Conservation (phyloP, 53 echinoderm and acorn worm genomes). For the Pentamera pediparva region DNA sequence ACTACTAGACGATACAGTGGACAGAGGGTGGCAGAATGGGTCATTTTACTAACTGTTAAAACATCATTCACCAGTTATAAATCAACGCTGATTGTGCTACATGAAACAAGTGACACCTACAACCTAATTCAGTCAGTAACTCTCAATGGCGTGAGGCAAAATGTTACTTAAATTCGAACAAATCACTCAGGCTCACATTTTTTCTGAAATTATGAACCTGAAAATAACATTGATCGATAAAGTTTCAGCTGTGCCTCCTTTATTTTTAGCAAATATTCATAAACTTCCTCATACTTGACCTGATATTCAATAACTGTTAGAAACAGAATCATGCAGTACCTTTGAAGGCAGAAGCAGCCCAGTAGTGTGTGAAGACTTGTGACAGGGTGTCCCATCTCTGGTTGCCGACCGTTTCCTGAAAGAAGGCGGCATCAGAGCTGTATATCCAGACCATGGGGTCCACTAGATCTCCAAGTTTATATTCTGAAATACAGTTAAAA, state of each 20-base stretch:
- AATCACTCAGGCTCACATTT: too few relatives aligned
- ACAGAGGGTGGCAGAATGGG: too few relatives aligned
- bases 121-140: too few relatives aligned
- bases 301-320: background rate
- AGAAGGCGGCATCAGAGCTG: conserved; percentile 23
- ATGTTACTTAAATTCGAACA: too few relatives aligned
- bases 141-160: too few relatives aligned
- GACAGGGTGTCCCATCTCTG: conserved; percentile 57
- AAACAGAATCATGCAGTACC: conserved; percentile 36
- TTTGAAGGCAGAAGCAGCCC: conserved; percentile 88
- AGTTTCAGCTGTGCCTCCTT: too few relatives aligned
- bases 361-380: conserved; percentile 60
- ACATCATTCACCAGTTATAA: too few relatives aligned
- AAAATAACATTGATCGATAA: too few relatives aligned
- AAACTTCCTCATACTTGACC: background rate
- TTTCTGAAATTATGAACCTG: background rate
- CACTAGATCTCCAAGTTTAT: conserved; percentile 58
- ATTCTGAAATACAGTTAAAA: conserved; percentile 29
- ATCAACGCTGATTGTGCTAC: too few relatives aligned
- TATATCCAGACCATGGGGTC: conserved; percentile 93
- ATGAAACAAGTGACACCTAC: too few relatives aligned
- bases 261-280: background rate
- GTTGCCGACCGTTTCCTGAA: conserved; percentile 37
- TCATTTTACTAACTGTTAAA: too few relatives aligned
- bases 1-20: too few relatives aligned